A percentile compares a stretch with the other conserved stretches of the same genome.
phyloP scores from a whole-genome alignment of 2,888 invertebrate species.

The Drosophila neotestacea region DNA sequence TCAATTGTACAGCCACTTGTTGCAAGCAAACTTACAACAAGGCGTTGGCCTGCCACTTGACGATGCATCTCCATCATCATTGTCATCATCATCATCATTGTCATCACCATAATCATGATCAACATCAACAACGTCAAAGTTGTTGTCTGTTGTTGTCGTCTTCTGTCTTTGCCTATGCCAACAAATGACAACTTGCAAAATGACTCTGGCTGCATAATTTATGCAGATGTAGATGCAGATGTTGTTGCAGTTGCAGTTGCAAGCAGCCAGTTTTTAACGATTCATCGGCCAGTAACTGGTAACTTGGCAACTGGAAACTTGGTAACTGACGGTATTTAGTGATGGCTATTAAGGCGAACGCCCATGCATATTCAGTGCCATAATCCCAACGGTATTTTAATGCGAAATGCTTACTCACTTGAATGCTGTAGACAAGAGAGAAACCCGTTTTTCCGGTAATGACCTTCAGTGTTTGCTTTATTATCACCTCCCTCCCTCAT shows the following conservation, averaged over 20 bases:
- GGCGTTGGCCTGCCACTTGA: constrained; percentile 53
- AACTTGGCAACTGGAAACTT: constrained; percentile 56
- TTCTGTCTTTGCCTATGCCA: constrained; percentile 33
- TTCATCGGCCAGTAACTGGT: constrained; percentile 27
- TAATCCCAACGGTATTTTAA: constrained; percentile 79
- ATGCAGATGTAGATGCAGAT: constrained; percentile 67
- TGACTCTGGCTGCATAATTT: constrained; percentile 72
- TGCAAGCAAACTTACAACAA: constrained; percentile 22
- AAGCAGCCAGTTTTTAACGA: constrained; percentile 31
- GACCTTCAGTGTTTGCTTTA: constrained; percentile 76
- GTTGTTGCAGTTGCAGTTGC: constrained; percentile 30
- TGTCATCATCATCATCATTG: constrained; percentile 11
- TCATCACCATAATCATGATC: constrained; percentile 1
- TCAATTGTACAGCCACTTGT: constrained; percentile 33
- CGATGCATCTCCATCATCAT: constrained; percentile 35
- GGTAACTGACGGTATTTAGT: constrained; percentile 61
- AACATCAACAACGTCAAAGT: constrained; percentile 13
- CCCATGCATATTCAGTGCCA: constrained; percentile 78
- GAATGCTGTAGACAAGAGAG: constrained; percentile 25
- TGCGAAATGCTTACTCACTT: constrained; percentile 78
- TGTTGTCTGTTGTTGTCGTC: constrained; percentile 31
- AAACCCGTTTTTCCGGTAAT: constrained; percentile 82
- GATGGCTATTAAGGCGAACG: constrained; percentile 71
- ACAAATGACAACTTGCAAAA: constrained; percentile 76
- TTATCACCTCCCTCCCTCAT: constrained; percentile 36